These are phyloP conservation scores for Abrostola tripartita DNA, from an alignment of 2,888 invertebrate species.

Conservation along the genomic window DNA sequence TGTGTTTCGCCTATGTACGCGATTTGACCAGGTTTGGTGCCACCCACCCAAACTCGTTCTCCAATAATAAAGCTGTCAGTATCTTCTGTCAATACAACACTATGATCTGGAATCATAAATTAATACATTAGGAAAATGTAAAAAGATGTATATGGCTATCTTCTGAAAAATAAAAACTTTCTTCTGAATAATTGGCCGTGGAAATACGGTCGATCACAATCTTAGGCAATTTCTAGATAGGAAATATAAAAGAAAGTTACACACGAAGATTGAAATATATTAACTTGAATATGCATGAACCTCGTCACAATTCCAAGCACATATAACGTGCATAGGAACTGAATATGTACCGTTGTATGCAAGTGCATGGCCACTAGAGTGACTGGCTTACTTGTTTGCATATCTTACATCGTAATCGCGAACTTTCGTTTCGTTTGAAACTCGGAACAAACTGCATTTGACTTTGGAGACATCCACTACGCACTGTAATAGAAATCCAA, in stretches of 20 bases:
- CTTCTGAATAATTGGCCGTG: background rate
- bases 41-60: constrained; percentile 97
- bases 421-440: constrained; percentile 72
- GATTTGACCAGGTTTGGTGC: constrained; percentile 96
- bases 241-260: constrained; percentile 60
- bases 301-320: constrained; percentile 70
- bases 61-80: constrained; percentile 99
- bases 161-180: constrained; percentile 10
- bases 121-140: constrained; percentile 26
- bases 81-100: constrained; percentile 94
- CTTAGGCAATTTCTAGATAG: constrained; percentile 22
- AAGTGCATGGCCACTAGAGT: constrained; percentile 79
- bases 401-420: constrained; percentile 72
- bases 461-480: constrained; percentile 67
- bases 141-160: background rate
- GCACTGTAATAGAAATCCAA: constrained; percentile 56
- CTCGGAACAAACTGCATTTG: constrained; percentile 85
- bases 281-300: constrained; percentile 72
- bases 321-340: constrained; percentile 73
- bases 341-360: constrained; percentile 77
- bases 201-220: background rate
- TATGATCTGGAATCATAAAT: constrained; percentile 90
- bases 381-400: constrained; percentile 78
- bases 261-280: constrained; percentile 63
- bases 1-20: constrained; percentile 98